phyloP scores from a whole-genome alignment of 2,888 invertebrate genomes.

The Palloptera scutellata region DNA sequence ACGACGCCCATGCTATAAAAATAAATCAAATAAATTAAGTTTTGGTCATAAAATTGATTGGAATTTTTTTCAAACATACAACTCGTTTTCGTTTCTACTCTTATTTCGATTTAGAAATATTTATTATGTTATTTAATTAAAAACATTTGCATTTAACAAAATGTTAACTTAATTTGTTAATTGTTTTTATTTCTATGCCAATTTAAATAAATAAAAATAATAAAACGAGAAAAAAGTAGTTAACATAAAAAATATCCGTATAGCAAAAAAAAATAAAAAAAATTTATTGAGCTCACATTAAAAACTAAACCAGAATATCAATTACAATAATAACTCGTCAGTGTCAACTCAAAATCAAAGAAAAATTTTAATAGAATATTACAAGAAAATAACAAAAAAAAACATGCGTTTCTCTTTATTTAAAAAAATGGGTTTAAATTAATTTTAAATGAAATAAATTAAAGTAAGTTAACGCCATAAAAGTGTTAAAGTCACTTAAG shows the following conservation, averaged over 20 bases:
- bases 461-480: constrained; percentile 57
- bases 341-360: background rate
- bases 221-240: background rate
- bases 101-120: no score
- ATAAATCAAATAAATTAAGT: no score
- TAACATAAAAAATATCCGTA: constrained; percentile 26
- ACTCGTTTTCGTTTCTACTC: no score
- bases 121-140: no score
- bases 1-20: no score
- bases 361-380: background rate
- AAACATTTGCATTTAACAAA: constrained; percentile 42
- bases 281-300: constrained; percentile 1
- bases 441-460: constrained; percentile 53
- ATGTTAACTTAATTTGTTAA: constrained; percentile 59
- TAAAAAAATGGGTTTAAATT: constrained; percentile 52
- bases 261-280: background rate
- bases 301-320: constrained; percentile 11
- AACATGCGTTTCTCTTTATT: constrained; percentile 48
- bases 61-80: no score
- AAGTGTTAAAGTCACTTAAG: constrained; percentile 60
- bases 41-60: no score
- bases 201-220: constrained; percentile 44
- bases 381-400: constrained; percentile 40
- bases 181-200: constrained; percentile 47
- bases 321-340: background rate